phyloP scores from a whole-genome alignment of 2,888 invertebrate genomes.

The Pycnomerus fuliginosus region DNA sequence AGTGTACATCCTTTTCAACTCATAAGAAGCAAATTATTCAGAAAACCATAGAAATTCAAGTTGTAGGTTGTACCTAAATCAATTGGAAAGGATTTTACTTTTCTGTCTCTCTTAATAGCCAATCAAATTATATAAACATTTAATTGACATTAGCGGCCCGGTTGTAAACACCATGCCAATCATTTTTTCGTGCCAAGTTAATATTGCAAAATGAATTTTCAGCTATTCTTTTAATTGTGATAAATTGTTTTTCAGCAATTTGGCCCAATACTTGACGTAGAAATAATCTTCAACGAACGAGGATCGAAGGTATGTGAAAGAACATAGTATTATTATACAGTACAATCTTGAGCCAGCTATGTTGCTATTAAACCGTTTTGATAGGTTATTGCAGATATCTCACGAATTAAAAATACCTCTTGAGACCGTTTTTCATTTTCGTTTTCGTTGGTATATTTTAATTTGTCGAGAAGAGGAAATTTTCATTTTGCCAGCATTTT shows the following conservation, averaged over 20 bases:
- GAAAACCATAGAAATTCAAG: too few relatives aligned
- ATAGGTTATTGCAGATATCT: slow-evolving; percentile 31
- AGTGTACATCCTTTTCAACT: too few relatives aligned
- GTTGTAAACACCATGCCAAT: too few relatives aligned
- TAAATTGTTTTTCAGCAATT: slow-evolving; percentile 73
- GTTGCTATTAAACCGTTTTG: slow-evolving; percentile 45
- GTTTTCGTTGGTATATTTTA: slow-evolving; percentile 2
- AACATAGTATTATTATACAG: slow-evolving; percentile 22
- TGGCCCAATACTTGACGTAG: slow-evolving; percentile 98
- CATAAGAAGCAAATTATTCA: too few relatives aligned
- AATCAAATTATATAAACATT: too few relatives aligned
- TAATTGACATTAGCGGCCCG: too few relatives aligned
- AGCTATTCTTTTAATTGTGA: neutral
- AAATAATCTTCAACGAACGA: slow-evolving; percentile 99
- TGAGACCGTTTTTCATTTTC: slow-evolving; percentile 17
- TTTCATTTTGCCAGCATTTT: slow-evolving; percentile 1
- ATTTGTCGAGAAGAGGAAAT: slow-evolving; percentile 1
- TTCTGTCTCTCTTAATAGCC: too few relatives aligned
- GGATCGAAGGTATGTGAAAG: slow-evolving; percentile 93
- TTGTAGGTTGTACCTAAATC: too few relatives aligned
- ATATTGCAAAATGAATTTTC: neutral
- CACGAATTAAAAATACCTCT: slow-evolving; percentile 13
- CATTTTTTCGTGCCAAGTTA: too few relatives aligned
- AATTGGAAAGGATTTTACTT: too few relatives aligned
- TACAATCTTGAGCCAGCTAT: slow-evolving; percentile 45